These are phyloP conservation scores for Anorthoa munda DNA, from an alignment of 2,888 invertebrate species.

Conservation along the genomic window DNA sequence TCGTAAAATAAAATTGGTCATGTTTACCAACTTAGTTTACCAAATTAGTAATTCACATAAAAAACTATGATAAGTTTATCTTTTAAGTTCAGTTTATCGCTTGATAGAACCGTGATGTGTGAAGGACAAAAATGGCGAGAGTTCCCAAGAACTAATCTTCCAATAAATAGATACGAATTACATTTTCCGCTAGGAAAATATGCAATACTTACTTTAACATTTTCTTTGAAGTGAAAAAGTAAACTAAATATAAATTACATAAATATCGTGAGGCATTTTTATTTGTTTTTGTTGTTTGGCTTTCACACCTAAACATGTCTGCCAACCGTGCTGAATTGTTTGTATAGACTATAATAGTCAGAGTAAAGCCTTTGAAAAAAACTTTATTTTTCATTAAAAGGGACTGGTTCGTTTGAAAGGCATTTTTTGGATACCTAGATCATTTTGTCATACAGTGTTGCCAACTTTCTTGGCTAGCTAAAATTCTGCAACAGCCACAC, in stretches of 20 bases:
- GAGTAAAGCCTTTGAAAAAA: background rate
- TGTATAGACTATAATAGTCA: background rate
- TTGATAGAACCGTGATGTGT: background rate
- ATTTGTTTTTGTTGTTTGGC: background rate
- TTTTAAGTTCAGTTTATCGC: slow-evolving; percentile 19
- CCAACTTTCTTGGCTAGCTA: background rate
- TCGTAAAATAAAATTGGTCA: background rate
- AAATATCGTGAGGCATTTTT: background rate
- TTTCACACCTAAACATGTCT: background rate
- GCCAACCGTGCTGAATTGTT: background rate
- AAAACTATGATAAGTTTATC: background rate
- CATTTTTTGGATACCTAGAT: background rate
- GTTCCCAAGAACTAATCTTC: background rate
- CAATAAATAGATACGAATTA: background rate
- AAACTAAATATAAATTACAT: too few relatives aligned
- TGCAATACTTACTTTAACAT: background rate
- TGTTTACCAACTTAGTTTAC: background rate
- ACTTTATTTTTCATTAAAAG: background rate
- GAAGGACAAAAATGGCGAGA: background rate
- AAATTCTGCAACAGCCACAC: background rate
- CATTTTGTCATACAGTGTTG: background rate
- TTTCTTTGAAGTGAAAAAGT: background rate
- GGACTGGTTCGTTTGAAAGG: background rate
- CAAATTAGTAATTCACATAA: background rate
- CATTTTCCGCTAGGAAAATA: background rate